Base-by-base conservation (phyloP, 2,888 invertebrate species). In the Willowsia nigromaculata region DNA sequence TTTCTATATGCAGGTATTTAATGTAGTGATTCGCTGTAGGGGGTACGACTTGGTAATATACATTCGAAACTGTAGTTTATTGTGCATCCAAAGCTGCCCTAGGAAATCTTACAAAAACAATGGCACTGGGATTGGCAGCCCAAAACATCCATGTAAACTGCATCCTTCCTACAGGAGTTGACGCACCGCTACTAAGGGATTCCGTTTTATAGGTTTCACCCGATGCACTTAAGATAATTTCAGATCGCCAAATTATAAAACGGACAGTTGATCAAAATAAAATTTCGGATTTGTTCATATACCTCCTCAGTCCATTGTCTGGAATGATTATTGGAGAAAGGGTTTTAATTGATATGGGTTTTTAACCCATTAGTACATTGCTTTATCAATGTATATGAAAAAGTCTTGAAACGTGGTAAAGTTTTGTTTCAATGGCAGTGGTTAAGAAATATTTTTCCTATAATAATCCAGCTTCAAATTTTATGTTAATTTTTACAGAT, bases 91-190 rank as follows among this genome's bases (percentile, higher is more conserved):
- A 95, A 92, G 94, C 94, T 7, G 95, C 95, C 6, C 92, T 95
- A 9, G 95, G 95, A 90, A 93, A 93, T 89, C 90, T 95, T 0
- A 95, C 95, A 0, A 93, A 93, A 91, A 93, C 93, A 30, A 94
- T 95, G 94, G 95, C 95, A 1, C 90, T 94, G 13, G 95, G 95
- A 93, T 93, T 95, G 9, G 95, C 95, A 5, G 30, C 80, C 15
- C 80, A 90, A 30, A 86, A 85, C 11, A 91, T 91, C 59, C 74
- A 89, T 11, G 95, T 95, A 1, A 95, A 95, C 92, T 93, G 93
- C 56, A 94, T 95, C 1, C 94, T 94, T 92, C 95, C 95, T 7
- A 47, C 47, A 1, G 5, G 7, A 13, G 74, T 74, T 0, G 74
- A 74, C 92, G 94, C 93, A 95, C 95, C 0, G 94, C 94, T 18